Conservation (phyloP, 2,888 invertebrate species). For the Eucriotettix oculatus region DNA sequence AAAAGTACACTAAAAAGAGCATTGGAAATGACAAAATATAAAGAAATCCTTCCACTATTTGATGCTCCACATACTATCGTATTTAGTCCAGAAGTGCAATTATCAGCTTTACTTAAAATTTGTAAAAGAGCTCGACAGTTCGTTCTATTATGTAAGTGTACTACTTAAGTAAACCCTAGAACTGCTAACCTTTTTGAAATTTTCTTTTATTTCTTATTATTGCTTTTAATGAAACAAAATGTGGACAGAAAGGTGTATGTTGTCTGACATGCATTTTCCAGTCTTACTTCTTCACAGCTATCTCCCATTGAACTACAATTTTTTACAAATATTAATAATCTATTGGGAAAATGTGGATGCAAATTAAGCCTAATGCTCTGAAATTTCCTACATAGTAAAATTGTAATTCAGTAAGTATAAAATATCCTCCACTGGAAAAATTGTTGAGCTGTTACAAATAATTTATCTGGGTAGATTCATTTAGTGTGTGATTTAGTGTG, state of each 20-base stretch:
- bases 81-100: conserved; percentile 50
- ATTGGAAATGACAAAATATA: conserved; percentile 47
- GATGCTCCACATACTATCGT: conserved; percentile 45
- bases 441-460: too few relatives aligned
- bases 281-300: too few relatives aligned
- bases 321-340: too few relatives aligned
- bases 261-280: too few relatives aligned
- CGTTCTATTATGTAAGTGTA: conserved; percentile 42
- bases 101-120: conserved; percentile 42
- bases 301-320: too few relatives aligned
- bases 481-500: too few relatives aligned
- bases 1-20: conserved; percentile 47
- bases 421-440: too few relatives aligned
- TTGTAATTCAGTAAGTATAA: too few relatives aligned
- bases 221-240: neutral
- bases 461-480: too few relatives aligned
- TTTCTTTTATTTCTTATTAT: neutral
- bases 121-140: conserved; percentile 54
- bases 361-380: too few relatives aligned
- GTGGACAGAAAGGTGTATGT: neutral
- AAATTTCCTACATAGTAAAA: too few relatives aligned
- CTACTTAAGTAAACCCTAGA: neutral
- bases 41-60: conserved; percentile 45
- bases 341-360: too few relatives aligned
- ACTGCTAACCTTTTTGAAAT: neutral